Conservation (phyloP, 2,113 vertebrate genomes). For the Morone saxatilis region DNA sequence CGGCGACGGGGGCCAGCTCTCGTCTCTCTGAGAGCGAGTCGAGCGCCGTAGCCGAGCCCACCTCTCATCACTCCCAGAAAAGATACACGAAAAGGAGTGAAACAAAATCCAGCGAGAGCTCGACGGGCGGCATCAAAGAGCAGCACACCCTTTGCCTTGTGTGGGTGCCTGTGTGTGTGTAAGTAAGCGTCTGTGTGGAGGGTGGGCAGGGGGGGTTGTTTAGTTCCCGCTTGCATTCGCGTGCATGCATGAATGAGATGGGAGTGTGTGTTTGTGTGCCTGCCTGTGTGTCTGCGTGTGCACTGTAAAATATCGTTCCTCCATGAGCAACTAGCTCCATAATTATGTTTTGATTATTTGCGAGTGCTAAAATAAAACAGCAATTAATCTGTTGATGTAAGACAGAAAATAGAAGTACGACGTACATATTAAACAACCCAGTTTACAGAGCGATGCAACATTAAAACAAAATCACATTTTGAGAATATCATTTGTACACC, state of each 20-base stretch:
- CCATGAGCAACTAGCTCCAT: slow-evolving; percentile 70
- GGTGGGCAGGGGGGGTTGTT: slow-evolving; percentile 32
- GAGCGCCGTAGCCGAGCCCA: slow-evolving; percentile 59
- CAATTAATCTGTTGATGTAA: slow-evolving; percentile 78
- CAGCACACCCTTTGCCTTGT: slow-evolving; percentile 64
- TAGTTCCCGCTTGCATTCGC: slow-evolving; percentile 52
- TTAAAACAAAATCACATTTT: slow-evolving; percentile 69
- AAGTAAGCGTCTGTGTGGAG: slow-evolving; percentile 16
- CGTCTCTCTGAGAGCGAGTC: slow-evolving; percentile 47
- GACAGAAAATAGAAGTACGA: slow-evolving; percentile 69
- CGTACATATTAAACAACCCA: slow-evolving; percentile 66
- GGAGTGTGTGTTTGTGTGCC: slow-evolving; percentile 3
- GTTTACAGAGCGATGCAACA: slow-evolving; percentile 50
- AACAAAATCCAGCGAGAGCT: slow-evolving; percentile 75
- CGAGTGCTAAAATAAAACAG: slow-evolving; percentile 77
- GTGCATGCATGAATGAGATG: slow-evolving; percentile 60
- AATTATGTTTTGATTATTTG: slow-evolving; percentile 80
- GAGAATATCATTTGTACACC: slow-evolving; percentile 54
- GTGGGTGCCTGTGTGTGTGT: slow-evolving; percentile 66
- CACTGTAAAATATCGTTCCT: slow-evolving; percentile 65
- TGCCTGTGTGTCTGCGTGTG: slow-evolving; percentile 26
- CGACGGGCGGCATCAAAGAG: slow-evolving; percentile 71
- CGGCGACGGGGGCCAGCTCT: slow-evolving; percentile 63
- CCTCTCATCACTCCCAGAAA: slow-evolving; percentile 75
- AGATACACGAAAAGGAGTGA: slow-evolving; percentile 71